Base-by-base conservation (phyloP, 2,113 vertebrate species). In the Ammodytes marinus region DNA sequence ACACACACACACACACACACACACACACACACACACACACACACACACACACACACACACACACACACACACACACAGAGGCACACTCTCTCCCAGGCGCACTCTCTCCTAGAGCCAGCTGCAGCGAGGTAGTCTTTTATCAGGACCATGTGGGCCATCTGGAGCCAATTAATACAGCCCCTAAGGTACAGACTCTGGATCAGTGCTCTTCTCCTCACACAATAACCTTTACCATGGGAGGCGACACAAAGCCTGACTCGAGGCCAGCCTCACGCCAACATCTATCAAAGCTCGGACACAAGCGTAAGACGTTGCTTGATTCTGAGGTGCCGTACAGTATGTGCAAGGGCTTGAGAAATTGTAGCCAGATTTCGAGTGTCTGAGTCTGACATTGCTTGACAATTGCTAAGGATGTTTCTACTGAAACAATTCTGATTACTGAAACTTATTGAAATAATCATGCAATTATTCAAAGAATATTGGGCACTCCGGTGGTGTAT, bases 81-180 rank as follows among this genome's bases (percentile, higher is more conserved):
- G 45, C 0, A 40, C 15, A 47, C 66, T 50, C 37, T 39, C 55
- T 45, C 60, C 54, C 78, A 19, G 8, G 10, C 27, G 10, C 60
- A 54, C 19, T 19, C 50, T 35, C 79, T 40, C 49, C n/a, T n/a
- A 10, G 81, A 89, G 76, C 87, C 89, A 93, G 92, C 92, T 94
- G 93, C 86, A 81, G 80, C 61, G 80, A 89, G 82, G 88, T 88
- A 86, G 88, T 87, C 57, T 80, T 94, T 93, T 92, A 94, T 94
- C 85, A 88, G 80, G 82, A 91, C 86, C 94, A 94, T 94, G 88
- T 94, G 92, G 88, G 86, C 91, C 95, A 94, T 94, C 94, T 95
- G 95, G 93, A 94, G 83, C 85, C 90, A 91, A 89, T 95, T 94
- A 94, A 90, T 78, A 52, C 45, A 82, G 71, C 85, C 90, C 90